Base-by-base conservation (phyloP, 2,888 invertebrate genomes). In the Pycnomerus fuliginosus region DNA sequence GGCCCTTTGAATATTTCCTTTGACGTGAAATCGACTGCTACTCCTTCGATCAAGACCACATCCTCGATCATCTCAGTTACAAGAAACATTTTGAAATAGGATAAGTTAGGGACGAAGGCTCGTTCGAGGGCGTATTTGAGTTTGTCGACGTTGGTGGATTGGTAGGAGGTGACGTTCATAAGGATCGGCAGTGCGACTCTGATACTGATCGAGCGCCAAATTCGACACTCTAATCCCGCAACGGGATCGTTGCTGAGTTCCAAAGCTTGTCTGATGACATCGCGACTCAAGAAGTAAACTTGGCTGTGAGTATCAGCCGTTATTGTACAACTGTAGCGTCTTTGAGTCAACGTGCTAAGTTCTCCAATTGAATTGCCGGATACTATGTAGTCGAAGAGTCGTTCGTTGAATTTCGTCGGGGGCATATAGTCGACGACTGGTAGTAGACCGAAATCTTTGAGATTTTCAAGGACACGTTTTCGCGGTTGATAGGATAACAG, bases 281-380 rank as follows among this genome's bases (percentile, higher is more conserved):
- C 61, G 60, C 74, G 53, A 0, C 69, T 68, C 27, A 78, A 71
- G 52, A 68, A 70, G 59, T 70, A 79, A 12, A 65, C 75, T 57
- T 80, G 79, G 0, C 79, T 79, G 0, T 79, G 75, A 0, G 81
- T 78, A 47, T 82, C 82, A 48, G 82, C 80, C 0, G 74, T 73
- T 1, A 78, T 77, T 0, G 76, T 77, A 50, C 80, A 79, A 49
- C 75, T 76, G 50, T 80, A 76, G 0, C 76, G 74, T 4, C 78
- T 73, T 16, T 73, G 75, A 1, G 81, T 82, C 11, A 83, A 60
- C 0, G 79, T 74, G 43, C 80, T 77, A 22, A 82, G 62, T 17
- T 82, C 81, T 0, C 83, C 83, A 12, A 83, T 69, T 3, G 80
- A 77, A 37, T 78, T 79, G 1, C 82, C 83, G 1, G 80, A 76